These are phyloP conservation scores for Paragorgia papillata DNA, from an alignment of 92 coral and sea anemone genomes.

Conservation along the genomic window DNA sequence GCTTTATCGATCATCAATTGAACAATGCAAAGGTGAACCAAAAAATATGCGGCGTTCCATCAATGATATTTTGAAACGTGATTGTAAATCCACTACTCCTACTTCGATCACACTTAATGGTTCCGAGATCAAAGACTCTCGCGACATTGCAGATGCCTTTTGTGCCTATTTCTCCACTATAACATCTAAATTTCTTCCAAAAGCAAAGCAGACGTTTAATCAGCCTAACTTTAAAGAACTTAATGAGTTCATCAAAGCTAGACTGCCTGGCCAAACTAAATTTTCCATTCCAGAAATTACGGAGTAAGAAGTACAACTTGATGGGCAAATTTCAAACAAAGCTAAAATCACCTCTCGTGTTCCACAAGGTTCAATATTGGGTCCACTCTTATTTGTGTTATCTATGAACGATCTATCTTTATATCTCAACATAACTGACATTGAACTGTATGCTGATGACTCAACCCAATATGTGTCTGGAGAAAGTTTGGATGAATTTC, in stretches of 20 bases:
- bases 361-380: no score
- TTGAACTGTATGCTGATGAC: no score
- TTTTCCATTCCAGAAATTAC: not conserved
- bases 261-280: not conserved
- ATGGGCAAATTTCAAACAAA: no score
- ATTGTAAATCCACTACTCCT: slow-evolving; percentile 20
- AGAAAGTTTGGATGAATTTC: no score
- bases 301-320: no score
- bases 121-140: not conserved
- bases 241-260: not conserved
- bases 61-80: slow-evolving; percentile 6
- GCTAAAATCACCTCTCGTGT: no score
- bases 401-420: no score
- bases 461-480: no score
- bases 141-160: slow-evolving; percentile 4
- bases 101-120: not conserved
- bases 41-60: slow-evolving; percentile 14
- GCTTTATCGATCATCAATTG: not conserved
- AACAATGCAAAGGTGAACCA: not conserved
- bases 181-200: not conserved
- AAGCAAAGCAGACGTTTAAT: not conserved
- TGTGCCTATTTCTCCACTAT: not conserved
- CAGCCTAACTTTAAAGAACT: not conserved
- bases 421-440: no score
- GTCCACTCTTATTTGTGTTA: no score